These are phyloP conservation scores for Dendroctonus ponderosae DNA, from an alignment of 1,140 invertebrate species.

Conservation along the genomic window DNA sequence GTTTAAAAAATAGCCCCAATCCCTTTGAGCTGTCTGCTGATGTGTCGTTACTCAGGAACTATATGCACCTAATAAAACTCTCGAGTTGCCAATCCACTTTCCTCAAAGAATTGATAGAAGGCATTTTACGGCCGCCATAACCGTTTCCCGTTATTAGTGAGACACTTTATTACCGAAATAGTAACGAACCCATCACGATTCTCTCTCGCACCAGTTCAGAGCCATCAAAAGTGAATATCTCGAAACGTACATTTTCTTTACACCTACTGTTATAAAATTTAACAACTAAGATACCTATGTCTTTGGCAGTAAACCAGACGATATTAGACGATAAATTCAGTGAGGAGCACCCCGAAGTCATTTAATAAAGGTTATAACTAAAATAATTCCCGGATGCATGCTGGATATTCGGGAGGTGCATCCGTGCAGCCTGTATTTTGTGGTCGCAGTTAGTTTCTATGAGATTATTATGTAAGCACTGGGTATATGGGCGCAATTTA, in stretches of 20 bases:
- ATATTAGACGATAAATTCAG: constrained; percentile 26
- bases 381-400: constrained; percentile 20
- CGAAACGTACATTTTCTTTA: constrained; percentile 25
- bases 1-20: too few species aligned
- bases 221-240: constrained; percentile 23
- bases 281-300: constrained; percentile 30
- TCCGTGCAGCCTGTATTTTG: constrained; percentile 1
- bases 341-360: constrained; percentile 12
- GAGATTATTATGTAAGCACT: constrained; percentile 2
- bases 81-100: too few species aligned
- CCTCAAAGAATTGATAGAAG: too few species aligned
- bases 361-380: constrained; percentile 24
- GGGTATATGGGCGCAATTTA: too few species aligned
- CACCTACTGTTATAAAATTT: constrained; percentile 27
- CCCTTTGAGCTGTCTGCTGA: too few species aligned
- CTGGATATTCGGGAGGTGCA: constrained; percentile 2
- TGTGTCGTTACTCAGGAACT: too few species aligned
- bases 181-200: constrained; percentile 17
- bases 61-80: too few species aligned
- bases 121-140: too few species aligned
- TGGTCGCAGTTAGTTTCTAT: constrained; percentile 15
- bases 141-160: too few species aligned
- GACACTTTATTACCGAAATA: constrained; percentile 16
- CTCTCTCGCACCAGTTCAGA: constrained; percentile 7
- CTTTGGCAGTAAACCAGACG: constrained; percentile 25